Percentiles rank a stretch among this genome's conserved stretches.
These are phyloP conservation scores for Acronicta aceris DNA, from an alignment of 2,888 invertebrate genomes.

Conservation along the genomic window DNA sequence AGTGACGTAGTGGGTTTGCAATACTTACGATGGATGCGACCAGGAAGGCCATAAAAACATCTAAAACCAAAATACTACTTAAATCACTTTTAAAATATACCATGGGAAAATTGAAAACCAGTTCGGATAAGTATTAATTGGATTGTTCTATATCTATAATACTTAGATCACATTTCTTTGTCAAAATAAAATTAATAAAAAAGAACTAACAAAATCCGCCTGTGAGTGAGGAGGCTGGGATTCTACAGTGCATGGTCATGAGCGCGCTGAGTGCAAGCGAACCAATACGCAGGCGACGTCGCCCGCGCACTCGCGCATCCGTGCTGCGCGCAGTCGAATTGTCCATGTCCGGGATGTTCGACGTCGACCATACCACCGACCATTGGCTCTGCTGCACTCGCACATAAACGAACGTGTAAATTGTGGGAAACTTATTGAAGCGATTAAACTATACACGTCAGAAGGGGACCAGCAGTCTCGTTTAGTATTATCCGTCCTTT, in stretches of 20 bases:
- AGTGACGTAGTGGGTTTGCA: conserved; percentile 82
- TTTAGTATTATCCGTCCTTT: too few relatives aligned
- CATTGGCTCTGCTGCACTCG: conserved; percentile 69
- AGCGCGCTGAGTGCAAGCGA: conserved; percentile 74
- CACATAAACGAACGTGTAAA: not conserved
- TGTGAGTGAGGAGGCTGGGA: conserved; percentile 74
- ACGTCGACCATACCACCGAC: conserved; percentile 81
- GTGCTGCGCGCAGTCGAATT: conserved; percentile 59
- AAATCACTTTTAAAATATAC: too few relatives aligned
- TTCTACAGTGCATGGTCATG: conserved; percentile 79
- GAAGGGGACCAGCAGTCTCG: too few relatives aligned
- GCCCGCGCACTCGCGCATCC: conserved; percentile 55
- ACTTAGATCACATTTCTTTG: too few relatives aligned
- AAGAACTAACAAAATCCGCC: conserved; percentile 74
- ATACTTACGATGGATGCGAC: conserved; percentile 65
- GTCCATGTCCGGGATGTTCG: conserved; percentile 76
- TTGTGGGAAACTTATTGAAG: not conserved
- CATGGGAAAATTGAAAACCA: too few relatives aligned
- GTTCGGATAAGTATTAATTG: too few relatives aligned
- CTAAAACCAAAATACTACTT: conserved; percentile 59
- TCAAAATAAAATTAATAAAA: not conserved
- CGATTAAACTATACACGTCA: too few relatives aligned
- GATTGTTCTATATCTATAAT: too few relatives aligned
- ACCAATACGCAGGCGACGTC: conserved; percentile 72
- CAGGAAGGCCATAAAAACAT: conserved; percentile 74